Percentiles rank a stretch among this genome's conserved stretches.
These are phyloP conservation scores for Cheirogaleus major DNA, from an alignment of 2,797 vertebrate species.

Conservation along the genomic window DNA sequence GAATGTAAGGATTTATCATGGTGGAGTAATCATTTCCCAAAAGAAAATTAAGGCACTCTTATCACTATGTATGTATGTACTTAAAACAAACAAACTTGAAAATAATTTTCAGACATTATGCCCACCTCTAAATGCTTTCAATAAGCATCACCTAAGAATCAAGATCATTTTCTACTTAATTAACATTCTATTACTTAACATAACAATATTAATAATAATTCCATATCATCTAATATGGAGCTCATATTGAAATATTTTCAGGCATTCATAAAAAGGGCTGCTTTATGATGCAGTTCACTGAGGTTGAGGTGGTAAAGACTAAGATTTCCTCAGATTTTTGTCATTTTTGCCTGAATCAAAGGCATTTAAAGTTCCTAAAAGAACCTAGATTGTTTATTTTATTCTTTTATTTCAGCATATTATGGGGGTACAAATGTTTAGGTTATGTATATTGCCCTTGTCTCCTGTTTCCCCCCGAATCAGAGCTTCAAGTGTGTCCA, in stretches of 20 bases:
- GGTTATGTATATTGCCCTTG: no score
- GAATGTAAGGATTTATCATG: neutral
- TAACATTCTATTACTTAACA: neutral
- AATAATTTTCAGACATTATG: neutral
- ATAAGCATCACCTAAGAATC: neutral
- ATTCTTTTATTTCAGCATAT: no score
- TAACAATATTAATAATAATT: neutral
- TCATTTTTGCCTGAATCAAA: neutral
- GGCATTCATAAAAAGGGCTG: neutral
- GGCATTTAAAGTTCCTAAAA: neutral
- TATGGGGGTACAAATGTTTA: no score
- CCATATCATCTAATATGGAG: neutral
- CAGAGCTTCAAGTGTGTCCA: no score
- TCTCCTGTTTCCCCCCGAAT: no score
- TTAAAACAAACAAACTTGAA: neutral
- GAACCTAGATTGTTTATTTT: neutral
- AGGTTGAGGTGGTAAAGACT: neutral
- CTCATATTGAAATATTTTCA: neutral
- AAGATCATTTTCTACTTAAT: neutral
- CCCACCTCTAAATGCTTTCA: neutral
- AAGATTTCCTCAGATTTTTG: neutral
- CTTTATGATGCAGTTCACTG: neutral
- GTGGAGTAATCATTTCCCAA: neutral
- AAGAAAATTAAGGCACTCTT: neutral
- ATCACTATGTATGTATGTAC: neutral